Evolutionary conservation across 2,888 invertebrate species (phyloP), one percentile per base, ranked within the genome.

Genomic region (Megastigmus dorsalis): DNA sequence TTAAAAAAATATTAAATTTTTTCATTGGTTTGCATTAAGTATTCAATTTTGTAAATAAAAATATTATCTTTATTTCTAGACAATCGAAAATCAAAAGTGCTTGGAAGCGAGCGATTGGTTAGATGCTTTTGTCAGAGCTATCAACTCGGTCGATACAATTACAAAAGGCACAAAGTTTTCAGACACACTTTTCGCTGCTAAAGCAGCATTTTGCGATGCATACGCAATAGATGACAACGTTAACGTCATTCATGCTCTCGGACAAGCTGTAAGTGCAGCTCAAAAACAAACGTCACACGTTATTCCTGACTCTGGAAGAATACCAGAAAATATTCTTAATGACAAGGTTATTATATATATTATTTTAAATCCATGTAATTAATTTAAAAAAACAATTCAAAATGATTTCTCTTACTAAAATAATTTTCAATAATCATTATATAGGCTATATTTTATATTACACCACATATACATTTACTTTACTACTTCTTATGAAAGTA

Each of bases 231-330:
- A 72, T 3, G 54, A 63, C 1, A 28, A 57, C 10, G 48, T 59
- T 2, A 33, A 60, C 5, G 33, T 70, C 6, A 60, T 66, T 6
- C 2, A 60, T n/a, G 70, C 75, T 43, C 48, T 76, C 7, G 65
- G 60, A 1, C 43, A 72, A 41, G 76, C 76, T 6, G 76, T 69
- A n/a, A 20, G 5, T 26, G 59, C 65, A 28, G 76, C 68, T 9
- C 76, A 76, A 26, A 43, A 54, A 10, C 63, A 59, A 33, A 73
- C 76, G 5, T 57, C 68, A 9, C 67, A 72, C 13, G n/a, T 75
- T 2, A 41, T 65, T 5, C 18, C 48, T 4, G 33, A 76, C 3
- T 15, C 59, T 3, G 68, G 54, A 59, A 45, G 20, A 38, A 65
- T 69, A 18, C n/a, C 59, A 9, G 36, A 66, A 6, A 57, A 72